Base-by-base conservation (phyloP, 1,140 invertebrate species). In the Pararge aegeria region DNA sequence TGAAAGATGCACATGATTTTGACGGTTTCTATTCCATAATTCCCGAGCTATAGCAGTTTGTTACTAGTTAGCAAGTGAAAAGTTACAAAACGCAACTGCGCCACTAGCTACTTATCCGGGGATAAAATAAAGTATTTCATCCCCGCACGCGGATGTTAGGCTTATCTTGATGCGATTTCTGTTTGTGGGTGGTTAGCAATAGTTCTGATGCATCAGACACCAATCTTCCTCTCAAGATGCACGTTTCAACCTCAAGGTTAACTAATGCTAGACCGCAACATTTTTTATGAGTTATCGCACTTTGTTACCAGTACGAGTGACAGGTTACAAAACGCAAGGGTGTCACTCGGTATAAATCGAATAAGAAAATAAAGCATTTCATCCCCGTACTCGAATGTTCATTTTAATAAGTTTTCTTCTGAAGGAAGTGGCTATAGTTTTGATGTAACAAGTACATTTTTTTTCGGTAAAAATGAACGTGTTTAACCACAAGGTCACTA, bases 201-300 rank as follows among this genome's bases (percentile, higher is more conserved):
- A n/a, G n/a, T n/a, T n/a, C n/a, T n/a, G n/a, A n/a, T n/a, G n/a
- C n/a, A n/a, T 4, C 24, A 24, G 7, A 2, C 7, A 24, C n/a
- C 24, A n/a, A n/a, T n/a, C n/a, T n/a, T n/a, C n/a, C n/a, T n/a
- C 24, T 4, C 2, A 24, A 24, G 24, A 24, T 24, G 24, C 2
- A 24, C 24, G 7, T n/a, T 27, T 34, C n/a, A 34, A 34, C 30
- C 12, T 12, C 10, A 34, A 12, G 30, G 30, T 34, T 3, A 12
- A n/a, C n/a, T n/a, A n/a, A n/a, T 73, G 70, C 30, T n/a, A 34
- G 30, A 12, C 9, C 12, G 7, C 0, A 54, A 13, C 15, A 20
- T 53, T 68, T 67, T 73, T 75, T 74, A 70, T 73, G 69, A 76
- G 58, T 64, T 68, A 70, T 78, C 73, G 66, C 53, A 65, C 61